These are phyloP conservation scores for Drosophila mulleri DNA, from an alignment of 2,888 invertebrate genomes.

Conservation along the genomic window DNA sequence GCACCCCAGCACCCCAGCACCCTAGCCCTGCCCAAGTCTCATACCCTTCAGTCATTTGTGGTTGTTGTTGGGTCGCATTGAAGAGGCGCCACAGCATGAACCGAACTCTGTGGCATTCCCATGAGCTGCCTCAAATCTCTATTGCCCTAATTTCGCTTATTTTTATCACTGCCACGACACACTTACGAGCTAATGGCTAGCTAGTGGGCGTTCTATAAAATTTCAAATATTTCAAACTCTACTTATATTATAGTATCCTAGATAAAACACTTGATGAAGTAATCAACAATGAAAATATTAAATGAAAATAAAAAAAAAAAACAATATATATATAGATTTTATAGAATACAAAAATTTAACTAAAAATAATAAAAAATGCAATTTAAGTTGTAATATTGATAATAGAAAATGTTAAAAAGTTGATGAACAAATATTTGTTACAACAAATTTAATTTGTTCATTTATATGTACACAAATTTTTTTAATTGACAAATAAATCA, in stretches of 20 bases:
- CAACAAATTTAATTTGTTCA: too few species aligned
- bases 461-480: too few species aligned
- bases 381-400: too few species aligned
- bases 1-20: background rate
- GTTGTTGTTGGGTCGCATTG: constrained; percentile 64
- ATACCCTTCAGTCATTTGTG: constrained; percentile 60
- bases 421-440: too few species aligned
- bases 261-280: background rate
- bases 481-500: too few species aligned
- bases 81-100: constrained; percentile 65
- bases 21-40: background rate
- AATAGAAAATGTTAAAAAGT: too few species aligned
- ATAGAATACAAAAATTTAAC: too few species aligned
- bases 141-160: constrained; percentile 64
- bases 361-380: too few species aligned
- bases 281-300: background rate
- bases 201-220: constrained; percentile 17
- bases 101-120: constrained; percentile 45
- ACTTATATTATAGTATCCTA: constrained; percentile 1
- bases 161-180: constrained; percentile 48
- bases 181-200: constrained; percentile 39
- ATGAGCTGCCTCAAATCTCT: constrained; percentile 51
- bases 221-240: constrained; percentile 8
- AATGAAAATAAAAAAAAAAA: background rate
- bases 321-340: too few species aligned